These are phyloP conservation scores for Ictalurus punctatus DNA, from an alignment of 2,113 vertebrate species.

Conservation along the genomic window DNA sequence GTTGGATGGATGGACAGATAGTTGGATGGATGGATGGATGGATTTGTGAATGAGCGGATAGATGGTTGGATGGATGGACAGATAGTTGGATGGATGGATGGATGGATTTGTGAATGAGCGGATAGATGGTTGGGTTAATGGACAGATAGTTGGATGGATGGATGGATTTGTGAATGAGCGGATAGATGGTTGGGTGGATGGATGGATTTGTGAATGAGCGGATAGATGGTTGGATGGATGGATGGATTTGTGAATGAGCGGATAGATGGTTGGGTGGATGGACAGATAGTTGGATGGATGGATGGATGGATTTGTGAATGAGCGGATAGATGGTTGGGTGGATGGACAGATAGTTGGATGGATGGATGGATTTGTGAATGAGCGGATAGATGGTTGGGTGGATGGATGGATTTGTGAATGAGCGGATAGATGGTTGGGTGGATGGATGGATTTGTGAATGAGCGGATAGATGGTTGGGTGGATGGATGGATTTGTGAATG, in stretches of 20 bases:
- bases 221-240: too few species aligned
- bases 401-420: not conserved
- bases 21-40: not conserved
- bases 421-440: not conserved
- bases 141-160: not conserved
- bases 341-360: not conserved
- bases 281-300: not conserved
- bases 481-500: too few species aligned
- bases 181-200: too few species aligned
- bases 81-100: not conserved
- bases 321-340: not conserved
- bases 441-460: too few species aligned
- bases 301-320: not conserved
- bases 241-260: too few species aligned
- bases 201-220: too few species aligned
- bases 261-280: not conserved
- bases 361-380: not conserved
- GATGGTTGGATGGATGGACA: not conserved
- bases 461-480: not conserved
- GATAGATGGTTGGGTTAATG: not conserved
- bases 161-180: not conserved
- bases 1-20: too few species aligned
- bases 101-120: not conserved
- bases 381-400: too few species aligned
- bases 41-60: not conserved